Percentiles rank a stretch among this genome's conserved stretches.
Evolutionary conservation across 2,797 vertebrate genomes (phyloP).

Genomic region (Tachyglossus aculeatus): DNA sequence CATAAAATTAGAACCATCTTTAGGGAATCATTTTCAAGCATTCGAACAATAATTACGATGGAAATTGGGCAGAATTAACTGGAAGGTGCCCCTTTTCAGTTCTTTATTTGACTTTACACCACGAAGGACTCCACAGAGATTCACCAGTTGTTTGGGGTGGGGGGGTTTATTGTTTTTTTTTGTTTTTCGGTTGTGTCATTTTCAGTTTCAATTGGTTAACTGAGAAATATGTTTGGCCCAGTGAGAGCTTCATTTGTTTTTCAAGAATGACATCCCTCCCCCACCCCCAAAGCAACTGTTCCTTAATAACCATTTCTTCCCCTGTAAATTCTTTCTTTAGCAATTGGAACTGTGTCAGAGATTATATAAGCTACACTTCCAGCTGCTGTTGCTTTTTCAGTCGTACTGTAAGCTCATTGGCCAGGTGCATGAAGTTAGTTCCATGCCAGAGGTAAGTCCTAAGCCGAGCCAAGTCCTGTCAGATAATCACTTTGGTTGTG

Average conservation of each 20-base stretch:
- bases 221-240: background rate
- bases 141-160: background rate
- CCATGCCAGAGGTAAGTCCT: conserved; percentile 91
- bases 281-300: background rate
- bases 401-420: conserved; percentile 98
- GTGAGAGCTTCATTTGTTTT: conserved; percentile 19
- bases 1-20: conserved; percentile 8
- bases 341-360: conserved; percentile 98
- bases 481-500: background rate
- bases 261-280: no score
- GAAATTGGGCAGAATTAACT: background rate
- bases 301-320: conserved; percentile 54
- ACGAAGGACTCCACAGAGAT: background rate
- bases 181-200: conserved; percentile 27
- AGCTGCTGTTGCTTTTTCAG: conserved; percentile 97
- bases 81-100: background rate
- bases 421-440: conserved; percentile 94
- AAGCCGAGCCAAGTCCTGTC: background rate
- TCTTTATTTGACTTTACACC: background rate
- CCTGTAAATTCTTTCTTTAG: conserved; percentile 72
- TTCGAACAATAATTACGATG: background rate
- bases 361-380: conserved; percentile 98
- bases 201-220: conserved; percentile 2
- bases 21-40: background rate
- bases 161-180: conserved; percentile 9